Conservation (phyloP, 2,113 vertebrate genomes). For the Dicerorhinus sumatrensis region DNA sequence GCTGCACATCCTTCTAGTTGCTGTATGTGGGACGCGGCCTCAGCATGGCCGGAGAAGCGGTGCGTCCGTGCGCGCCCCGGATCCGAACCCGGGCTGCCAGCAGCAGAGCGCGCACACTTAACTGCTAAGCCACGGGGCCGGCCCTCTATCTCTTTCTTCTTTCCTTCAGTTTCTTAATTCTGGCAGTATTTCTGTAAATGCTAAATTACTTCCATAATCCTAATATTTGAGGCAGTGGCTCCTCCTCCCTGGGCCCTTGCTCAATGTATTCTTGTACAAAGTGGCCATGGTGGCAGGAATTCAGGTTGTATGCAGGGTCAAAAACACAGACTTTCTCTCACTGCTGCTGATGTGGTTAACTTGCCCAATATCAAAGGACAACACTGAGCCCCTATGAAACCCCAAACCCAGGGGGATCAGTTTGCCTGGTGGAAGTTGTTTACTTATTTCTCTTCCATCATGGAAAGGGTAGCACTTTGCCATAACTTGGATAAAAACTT, state of each 20-base stretch:
- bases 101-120: too few species aligned
- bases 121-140: too few species aligned
- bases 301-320: background rate
- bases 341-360: background rate
- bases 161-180: background rate
- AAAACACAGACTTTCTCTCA: background rate
- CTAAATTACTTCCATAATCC: background rate
- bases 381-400: background rate
- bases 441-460: background rate
- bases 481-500: background rate
- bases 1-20: too few species aligned
- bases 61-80: too few species aligned
- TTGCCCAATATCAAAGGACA: background rate
- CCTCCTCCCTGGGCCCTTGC: background rate
- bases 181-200: background rate
- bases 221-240: background rate
- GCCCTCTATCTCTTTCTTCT: fast-evolving
- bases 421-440: background rate
- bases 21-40: too few species aligned
- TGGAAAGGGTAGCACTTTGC: background rate
- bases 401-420: background rate
- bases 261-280: background rate
- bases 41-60: too few species aligned
- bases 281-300: background rate
- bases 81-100: too few species aligned